phyloP scores from a whole-genome alignment of 2,888 invertebrate genomes.

The Tipula lateralis region DNA sequence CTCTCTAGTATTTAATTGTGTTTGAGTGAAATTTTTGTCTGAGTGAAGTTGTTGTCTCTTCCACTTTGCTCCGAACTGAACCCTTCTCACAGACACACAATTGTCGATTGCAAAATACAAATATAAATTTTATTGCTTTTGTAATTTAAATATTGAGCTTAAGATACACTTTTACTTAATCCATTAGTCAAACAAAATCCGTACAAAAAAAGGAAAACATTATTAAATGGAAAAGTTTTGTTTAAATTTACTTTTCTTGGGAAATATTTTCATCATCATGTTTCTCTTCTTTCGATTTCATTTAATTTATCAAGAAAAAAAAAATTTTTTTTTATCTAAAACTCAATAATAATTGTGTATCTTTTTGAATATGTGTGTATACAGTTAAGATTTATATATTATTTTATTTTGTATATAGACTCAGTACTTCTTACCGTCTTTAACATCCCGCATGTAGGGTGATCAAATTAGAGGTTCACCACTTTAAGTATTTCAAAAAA shows the following conservation, averaged over 20 bases:
- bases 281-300: neutral
- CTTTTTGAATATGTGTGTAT: neutral
- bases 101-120: neutral
- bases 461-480: no score
- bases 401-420: neutral
- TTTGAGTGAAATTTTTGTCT: neutral
- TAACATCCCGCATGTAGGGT: no score
- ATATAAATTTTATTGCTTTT: neutral
- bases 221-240: constrained; percentile 3
- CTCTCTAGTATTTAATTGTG: neutral
- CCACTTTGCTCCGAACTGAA: neutral
- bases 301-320: neutral
- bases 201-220: neutral
- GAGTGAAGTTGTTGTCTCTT: neutral
- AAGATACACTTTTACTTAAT: neutral
- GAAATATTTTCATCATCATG: neutral
- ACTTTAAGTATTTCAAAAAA: no score
- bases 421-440: neutral
- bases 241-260: neutral
- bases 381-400: neutral
- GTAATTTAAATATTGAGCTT: neutral
- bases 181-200: neutral
- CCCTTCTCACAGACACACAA: no score
- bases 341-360: neutral
- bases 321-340: neutral